Percentiles rank a stretch among this genome's conserved stretches.
These are phyloP conservation scores for Lasiurus borealis DNA, from an alignment of 2,113 vertebrate genomes.

Conservation along the genomic window DNA sequence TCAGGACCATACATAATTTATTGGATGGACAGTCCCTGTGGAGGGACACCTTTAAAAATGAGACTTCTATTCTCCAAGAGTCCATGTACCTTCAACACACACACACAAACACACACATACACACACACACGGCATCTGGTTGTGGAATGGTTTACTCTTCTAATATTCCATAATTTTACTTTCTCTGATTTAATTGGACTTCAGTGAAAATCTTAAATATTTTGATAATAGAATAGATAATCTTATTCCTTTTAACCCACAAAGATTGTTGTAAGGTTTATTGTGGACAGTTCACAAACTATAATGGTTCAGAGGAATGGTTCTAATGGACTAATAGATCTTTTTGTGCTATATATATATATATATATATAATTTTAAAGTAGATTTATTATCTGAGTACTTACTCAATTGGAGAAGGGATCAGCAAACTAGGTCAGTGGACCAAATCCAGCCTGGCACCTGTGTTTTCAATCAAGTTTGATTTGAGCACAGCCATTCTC, in stretches of 20 bases:
- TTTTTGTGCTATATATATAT: not conserved
- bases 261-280: not conserved
- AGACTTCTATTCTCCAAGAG: not conserved
- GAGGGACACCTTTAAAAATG: not conserved
- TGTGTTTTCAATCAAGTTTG: constrained; percentile 12
- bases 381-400: not conserved
- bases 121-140: not conserved
- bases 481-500: not conserved
- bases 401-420: not conserved
- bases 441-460: not conserved
- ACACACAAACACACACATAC: not conserved
- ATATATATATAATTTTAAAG: too few relatives aligned
- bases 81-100: not conserved
- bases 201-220: not conserved
- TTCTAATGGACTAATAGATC: not conserved
- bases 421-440: not conserved
- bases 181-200: not conserved
- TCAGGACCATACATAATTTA: not conserved
- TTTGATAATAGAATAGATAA: not conserved
- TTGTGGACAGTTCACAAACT: not conserved
- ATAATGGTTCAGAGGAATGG: not conserved
- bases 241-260: not conserved
- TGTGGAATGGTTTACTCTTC: not conserved
- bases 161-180: not conserved
- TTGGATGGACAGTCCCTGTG: not conserved